Percentiles rank a stretch among this genome's conserved stretches.
phyloP scores from a whole-genome alignment of 2,113 vertebrate genomes.

The Struthidea cinerea region DNA sequence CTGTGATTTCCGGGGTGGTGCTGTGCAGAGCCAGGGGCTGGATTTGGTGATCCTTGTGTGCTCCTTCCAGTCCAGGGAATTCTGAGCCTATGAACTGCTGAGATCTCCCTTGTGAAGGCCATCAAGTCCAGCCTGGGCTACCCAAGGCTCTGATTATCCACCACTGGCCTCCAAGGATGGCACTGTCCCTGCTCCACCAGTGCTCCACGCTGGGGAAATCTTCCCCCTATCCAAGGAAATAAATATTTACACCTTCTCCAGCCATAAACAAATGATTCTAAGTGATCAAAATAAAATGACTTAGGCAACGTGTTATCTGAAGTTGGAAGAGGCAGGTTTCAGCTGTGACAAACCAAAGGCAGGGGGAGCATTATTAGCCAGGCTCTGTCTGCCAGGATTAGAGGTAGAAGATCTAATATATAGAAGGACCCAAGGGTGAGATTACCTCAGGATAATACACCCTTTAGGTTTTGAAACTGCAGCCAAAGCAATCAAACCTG shows the following conservation, averaged over 20 bases:
- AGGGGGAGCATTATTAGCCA: slow-evolving; percentile 12
- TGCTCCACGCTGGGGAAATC: neutral
- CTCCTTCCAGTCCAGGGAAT: neutral
- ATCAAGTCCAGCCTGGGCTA: neutral
- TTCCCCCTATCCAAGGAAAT: neutral
- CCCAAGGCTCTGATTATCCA: neutral
- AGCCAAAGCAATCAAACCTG: slow-evolving; percentile 54
- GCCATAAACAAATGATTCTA: neutral
- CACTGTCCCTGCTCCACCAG: neutral
- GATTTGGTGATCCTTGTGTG: neutral
- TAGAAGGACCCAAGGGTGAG: slow-evolving; percentile 1
- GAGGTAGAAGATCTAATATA: slow-evolving; percentile 42
- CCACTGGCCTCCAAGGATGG: no score
- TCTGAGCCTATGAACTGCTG: neutral
- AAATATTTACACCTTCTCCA: neutral
- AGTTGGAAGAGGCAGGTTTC: neutral
- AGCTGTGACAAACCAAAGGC: neutral
- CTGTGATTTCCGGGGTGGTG: neutral
- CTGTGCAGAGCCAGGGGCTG: neutral
- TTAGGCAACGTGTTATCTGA: neutral
- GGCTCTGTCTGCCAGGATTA: slow-evolving; percentile 22
- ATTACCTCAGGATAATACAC: slow-evolving; percentile 51
- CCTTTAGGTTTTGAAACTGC: slow-evolving; percentile 52
- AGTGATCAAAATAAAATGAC: neutral
- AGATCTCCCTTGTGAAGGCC: neutral